phyloP scores from a whole-genome alignment of 2,113 vertebrate species.

The Muscicapa adusta region DNA sequence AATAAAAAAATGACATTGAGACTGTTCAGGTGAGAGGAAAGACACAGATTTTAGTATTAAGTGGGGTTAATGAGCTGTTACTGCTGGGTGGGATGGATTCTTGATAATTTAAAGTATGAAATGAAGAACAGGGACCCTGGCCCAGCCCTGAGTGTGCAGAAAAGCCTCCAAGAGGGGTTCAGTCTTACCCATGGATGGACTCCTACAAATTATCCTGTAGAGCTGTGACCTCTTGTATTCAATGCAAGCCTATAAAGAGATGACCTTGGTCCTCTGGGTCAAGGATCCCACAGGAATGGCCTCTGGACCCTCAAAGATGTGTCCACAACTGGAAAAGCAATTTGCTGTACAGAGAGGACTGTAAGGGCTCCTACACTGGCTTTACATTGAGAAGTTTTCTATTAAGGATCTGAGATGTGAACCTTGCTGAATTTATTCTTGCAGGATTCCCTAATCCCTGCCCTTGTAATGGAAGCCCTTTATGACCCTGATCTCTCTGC shows the following conservation, averaged over 20 bases:
- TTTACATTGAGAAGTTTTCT: background rate
- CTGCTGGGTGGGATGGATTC: background rate
- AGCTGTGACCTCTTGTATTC: background rate
- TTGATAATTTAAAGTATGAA: background rate
- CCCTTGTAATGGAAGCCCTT: background rate
- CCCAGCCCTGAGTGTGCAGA: background rate
- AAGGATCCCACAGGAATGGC: background rate
- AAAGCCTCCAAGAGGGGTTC: background rate
- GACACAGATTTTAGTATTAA: background rate
- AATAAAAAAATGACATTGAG: background rate
- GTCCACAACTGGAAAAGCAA: background rate
- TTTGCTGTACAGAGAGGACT: background rate
- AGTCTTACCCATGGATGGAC: background rate
- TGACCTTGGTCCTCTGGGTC: background rate
- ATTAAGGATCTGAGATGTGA: background rate
- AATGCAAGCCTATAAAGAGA: background rate
- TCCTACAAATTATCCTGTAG: background rate
- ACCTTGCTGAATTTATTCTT: background rate
- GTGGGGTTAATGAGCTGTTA: background rate
- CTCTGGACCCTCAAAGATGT: background rate
- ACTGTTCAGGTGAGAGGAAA: background rate
- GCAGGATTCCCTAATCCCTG: background rate
- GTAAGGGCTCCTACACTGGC: fast-evolving
- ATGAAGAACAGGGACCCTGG: background rate
- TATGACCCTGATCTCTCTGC: background rate